A percentile compares a stretch with the other conserved stretches of the same genome.
Evolutionary conservation across 2,888 invertebrate genomes (phyloP).

Genomic region (Sabellastarte sp.): DNA sequence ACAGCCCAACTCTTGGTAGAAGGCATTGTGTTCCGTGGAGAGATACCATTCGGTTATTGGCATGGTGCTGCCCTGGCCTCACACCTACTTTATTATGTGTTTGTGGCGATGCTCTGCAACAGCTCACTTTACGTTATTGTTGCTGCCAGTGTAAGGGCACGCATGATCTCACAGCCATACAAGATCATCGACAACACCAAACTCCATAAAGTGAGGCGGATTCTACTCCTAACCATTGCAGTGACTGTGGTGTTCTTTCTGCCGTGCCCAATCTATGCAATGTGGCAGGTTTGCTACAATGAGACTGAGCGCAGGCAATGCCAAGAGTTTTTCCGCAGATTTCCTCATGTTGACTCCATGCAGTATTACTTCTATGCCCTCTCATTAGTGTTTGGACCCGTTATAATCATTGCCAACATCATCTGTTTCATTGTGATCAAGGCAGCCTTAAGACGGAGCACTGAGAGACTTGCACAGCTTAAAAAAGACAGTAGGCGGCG

Average conservation of each 20-base stretch:
- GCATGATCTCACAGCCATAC: constrained; percentile 5
- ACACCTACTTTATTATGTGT: constrained; percentile 13
- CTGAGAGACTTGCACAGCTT: background rate
- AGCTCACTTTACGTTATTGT: constrained; percentile 12
- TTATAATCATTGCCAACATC: constrained; percentile 11
- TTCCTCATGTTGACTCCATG: background rate
- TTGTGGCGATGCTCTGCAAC: constrained; percentile 8
- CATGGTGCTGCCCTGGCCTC: constrained; percentile 4
- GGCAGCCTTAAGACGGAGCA: constrained; percentile 2
- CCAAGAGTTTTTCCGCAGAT: background rate
- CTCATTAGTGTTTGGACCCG: constrained; percentile 11
- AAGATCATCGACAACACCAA: constrained; percentile 4
- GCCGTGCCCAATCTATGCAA: constrained; percentile 5
- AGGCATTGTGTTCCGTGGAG: constrained; percentile 5
- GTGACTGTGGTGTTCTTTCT: constrained; percentile 9
- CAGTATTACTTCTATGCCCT: constrained; percentile 8
- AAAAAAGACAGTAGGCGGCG: background rate
- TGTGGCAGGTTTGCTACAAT: constrained; percentile 15
- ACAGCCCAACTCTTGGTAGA: constrained; percentile 12
- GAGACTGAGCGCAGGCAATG: background rate
- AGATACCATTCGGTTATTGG: constrained; percentile 10
- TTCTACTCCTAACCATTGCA: background rate
- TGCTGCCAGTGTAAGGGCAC: constrained; percentile 8
- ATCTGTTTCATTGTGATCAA: constrained; percentile 11
- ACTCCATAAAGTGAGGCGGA: background rate